Percentiles rank a stretch among this genome's conserved stretches.
These are phyloP conservation scores for Leptopterna dolabrata DNA, from an alignment of 2,888 invertebrate genomes.

Conservation along the genomic window DNA sequence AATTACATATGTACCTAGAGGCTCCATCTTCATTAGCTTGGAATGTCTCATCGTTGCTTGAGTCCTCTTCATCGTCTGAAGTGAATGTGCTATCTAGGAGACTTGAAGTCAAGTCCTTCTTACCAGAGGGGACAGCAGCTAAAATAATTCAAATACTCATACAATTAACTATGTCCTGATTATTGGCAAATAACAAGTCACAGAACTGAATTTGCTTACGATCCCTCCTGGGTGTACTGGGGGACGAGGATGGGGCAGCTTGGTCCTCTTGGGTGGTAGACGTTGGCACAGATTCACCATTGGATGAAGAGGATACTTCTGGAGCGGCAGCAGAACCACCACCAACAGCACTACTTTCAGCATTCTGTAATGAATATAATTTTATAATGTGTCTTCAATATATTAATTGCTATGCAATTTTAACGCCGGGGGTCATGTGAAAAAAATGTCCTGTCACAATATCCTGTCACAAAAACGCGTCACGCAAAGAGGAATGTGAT, in stretches of 20 bases:
- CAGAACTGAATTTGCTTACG: not conserved
- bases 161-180: no score
- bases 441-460: no score
- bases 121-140: not conserved
- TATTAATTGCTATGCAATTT: no score
- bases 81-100: conserved; percentile 52
- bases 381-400: not conserved
- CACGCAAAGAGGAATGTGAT: no score
- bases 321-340: conserved; percentile 4
- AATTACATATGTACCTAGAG: conserved; percentile 25
- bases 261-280: not conserved
- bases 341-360: not conserved
- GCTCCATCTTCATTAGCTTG: conserved; percentile 45
- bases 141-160: not conserved
- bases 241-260: conserved; percentile 7
- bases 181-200: no score
- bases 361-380: not conserved
- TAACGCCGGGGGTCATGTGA: no score
- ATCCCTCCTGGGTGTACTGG: conserved; percentile 12
- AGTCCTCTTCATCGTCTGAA: conserved; percentile 55
- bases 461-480: no score
- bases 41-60: conserved; percentile 57
- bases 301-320: conserved; percentile 39
- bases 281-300: conserved; percentile 14
- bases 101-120: conserved; percentile 2